Base-by-base conservation (phyloP, 2,888 invertebrate species). In the Stenchaetothrips biformis region DNA sequence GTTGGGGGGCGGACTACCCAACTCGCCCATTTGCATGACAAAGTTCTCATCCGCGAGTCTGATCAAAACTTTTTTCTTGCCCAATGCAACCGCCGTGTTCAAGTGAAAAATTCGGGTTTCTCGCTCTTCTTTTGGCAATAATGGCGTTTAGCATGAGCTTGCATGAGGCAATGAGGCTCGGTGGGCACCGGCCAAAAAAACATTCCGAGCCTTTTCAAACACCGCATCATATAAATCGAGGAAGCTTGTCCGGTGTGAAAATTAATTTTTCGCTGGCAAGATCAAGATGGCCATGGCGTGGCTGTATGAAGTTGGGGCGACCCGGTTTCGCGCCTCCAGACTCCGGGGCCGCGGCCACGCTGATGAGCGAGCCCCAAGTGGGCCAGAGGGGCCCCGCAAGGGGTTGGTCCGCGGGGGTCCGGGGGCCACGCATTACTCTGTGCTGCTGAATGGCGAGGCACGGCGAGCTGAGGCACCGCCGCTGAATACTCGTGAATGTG, bases 41-140 rank as follows among this genome's bases (percentile, higher is more conserved):
- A 74, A 74, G 67, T 74, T 21, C 67, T n/a, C 67, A 53, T 53
- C 59, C 67, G 53, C 16, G 53, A 8, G 21, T 74, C 67, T 74
- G 67, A 74, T 74, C 25, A 74, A 74, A 74, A 74, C 67, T 74
- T 74, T 67, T 53, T 67, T 74, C 67, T 25, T 21, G 7, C 25
- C 11, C 21, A 25, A 7, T 74, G 67, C 25, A 74, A 25, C 21
- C 21, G 62, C n/a, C n/a, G 67, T 67, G 67, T 21, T 67, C 67
- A 25, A 25, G 67, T 74, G 67, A 74, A 74, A 74, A 74, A 25
- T 74, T 25, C 67, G 8, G 53, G 53, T 53, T 18, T 53, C 37
- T 37, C 2, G 37, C 37, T 1, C 37, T 4, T 4, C 37, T 37
- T 37, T 37, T 37, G 37, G 37, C 37, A 37, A 37, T 2, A 37